A percentile compares a stretch with the other conserved stretches of the same genome.
Conservation (phyloP, 2,113 vertebrate genomes). For the Noturus placidus region DNA sequence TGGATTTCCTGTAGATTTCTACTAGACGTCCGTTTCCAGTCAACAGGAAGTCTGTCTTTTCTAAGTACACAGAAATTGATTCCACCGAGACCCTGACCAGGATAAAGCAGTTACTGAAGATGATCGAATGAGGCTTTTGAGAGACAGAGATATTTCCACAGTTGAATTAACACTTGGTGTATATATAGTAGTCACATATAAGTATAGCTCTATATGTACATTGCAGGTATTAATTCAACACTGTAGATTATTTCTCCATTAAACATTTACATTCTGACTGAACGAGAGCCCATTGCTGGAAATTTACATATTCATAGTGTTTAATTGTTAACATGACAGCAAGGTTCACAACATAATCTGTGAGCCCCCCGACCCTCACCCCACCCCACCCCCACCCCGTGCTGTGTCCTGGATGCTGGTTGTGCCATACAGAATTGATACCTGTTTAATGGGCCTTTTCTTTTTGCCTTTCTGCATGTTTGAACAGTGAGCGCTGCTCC, state of each 20-base stretch:
- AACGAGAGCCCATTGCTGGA: not conserved
- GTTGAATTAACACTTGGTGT: not conserved
- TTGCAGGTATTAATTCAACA: not conserved
- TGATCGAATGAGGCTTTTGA: not conserved
- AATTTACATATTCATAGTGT: not conserved
- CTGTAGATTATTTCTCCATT: not conserved
- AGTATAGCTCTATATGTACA: not conserved
- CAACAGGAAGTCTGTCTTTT: not conserved
- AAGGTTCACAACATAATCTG: not conserved
- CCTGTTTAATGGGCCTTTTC: conserved; percentile 7
- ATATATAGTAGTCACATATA: not conserved
- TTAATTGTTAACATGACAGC: not conserved
- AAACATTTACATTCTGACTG: not conserved
- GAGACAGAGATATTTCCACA: not conserved
- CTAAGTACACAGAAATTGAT: not conserved
- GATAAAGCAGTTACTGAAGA: not conserved
- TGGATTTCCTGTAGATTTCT: not conserved
- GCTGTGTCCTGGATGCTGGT: not conserved
- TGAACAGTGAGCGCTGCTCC: conserved; percentile 59
- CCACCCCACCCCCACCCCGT: not conserved
- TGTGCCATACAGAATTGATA: conserved; percentile 10
- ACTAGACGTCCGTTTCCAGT: not conserved
- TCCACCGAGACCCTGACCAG: not conserved
- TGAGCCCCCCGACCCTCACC: too few relatives aligned
- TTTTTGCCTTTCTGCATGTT: conserved; percentile 62